Conservation (phyloP, 2,888 invertebrate genomes). For the Unio pictorum region DNA sequence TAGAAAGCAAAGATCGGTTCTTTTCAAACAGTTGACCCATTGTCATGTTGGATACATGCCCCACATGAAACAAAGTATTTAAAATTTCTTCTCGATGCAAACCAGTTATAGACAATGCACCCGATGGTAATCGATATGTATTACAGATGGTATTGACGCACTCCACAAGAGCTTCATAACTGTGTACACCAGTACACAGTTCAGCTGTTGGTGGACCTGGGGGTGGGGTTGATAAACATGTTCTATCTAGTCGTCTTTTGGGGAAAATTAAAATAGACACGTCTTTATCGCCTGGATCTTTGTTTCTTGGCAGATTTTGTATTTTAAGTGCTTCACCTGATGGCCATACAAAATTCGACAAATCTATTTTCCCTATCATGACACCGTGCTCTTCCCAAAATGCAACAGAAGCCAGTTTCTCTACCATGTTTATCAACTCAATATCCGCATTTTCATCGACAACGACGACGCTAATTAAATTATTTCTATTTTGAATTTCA, state of each 20-base stretch:
- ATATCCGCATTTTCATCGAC: no score
- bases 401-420: conserved; percentile 4
- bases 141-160: conserved; percentile 58
- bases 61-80: conserved; percentile 49
- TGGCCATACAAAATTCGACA: conserved; percentile 29
- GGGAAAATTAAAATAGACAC: conserved; percentile 32
- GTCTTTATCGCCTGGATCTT: background rate
- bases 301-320: background rate
- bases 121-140: conserved; percentile 45
- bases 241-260: conserved; percentile 36
- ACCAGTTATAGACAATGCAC: conserved; percentile 46
- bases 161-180: conserved; percentile 27
- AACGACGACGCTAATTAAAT: no score
- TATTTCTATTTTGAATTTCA: no score
- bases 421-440: no score
- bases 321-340: conserved; percentile 22
- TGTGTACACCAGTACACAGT: conserved; percentile 23
- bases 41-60: conserved; percentile 29
- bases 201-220: conserved; percentile 13
- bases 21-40: conserved; percentile 15
- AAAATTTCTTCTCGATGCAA: conserved; percentile 55
- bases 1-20: background rate
- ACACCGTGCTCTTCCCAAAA: conserved; percentile 34
- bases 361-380: conserved; percentile 27
- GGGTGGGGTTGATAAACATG: conserved; percentile 41